Evolutionary conservation across 2,113 vertebrate species (phyloP).

Genomic region (Tyto alba): DNA sequence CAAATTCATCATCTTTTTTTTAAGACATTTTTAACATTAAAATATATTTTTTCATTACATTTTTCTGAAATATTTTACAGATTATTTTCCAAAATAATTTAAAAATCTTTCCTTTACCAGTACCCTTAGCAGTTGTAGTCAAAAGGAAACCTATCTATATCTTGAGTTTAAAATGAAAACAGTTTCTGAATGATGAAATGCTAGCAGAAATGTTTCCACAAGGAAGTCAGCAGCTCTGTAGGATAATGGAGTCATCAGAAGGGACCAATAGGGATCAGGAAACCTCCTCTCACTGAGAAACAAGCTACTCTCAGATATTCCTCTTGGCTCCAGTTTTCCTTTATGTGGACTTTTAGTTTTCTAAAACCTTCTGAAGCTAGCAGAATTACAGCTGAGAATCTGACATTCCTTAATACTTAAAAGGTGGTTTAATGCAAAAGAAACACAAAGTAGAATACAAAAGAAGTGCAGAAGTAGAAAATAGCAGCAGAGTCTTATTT

Average conservation of each 20-base stretch:
- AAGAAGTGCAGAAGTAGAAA: neutral
- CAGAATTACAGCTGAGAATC: neutral
- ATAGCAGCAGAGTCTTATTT: neutral
- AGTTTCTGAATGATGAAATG: neutral
- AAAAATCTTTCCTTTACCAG: neutral
- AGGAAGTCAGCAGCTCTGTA: neutral
- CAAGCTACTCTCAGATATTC: neutral
- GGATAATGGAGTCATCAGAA: neutral
- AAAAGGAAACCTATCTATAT: neutral
- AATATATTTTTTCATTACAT: rapidly evolving
- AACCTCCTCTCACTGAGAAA: neutral
- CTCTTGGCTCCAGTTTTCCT: neutral
- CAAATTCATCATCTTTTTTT: neutral
- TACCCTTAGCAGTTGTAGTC: neutral
- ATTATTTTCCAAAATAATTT: neutral
- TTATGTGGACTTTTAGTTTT: neutral
- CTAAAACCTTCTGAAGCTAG: neutral
- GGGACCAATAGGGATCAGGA: neutral
- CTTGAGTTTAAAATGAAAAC: neutral
- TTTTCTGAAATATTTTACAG: neutral
- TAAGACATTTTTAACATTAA: neutral
- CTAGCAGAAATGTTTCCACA: neutral
- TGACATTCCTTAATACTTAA: neutral
- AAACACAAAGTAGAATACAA: neutral
- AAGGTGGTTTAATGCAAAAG: neutral